Base-by-base conservation (phyloP, 2,113 vertebrate genomes). In the Heterochromis multidens region DNA sequence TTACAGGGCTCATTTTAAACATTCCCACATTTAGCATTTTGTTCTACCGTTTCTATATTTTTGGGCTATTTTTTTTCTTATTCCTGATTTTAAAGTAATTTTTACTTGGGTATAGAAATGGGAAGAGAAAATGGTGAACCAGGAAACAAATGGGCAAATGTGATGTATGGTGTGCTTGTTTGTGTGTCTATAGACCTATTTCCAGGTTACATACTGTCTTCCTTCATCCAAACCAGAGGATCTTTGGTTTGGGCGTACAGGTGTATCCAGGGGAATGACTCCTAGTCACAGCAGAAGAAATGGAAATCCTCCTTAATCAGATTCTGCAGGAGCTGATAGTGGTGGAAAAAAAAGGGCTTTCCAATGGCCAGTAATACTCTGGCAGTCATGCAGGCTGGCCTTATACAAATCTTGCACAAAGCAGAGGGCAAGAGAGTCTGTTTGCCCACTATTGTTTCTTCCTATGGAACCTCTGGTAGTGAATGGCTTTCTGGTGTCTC, bases 291-390 rank as follows among this genome's bases (percentile, higher is more conserved):
- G 83, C 54, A 65, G 27, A 80, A 82, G 77, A 77, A 80, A 70
- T 27, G 54, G 12, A 85, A 87, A 90, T 89, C 81, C 61, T 62
- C 83, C 63, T 35, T 82, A 80, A 92, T 92, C 88, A 89, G 88
- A 93, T 84, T 83, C 89, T 92, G 91, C 88, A 88, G 81, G 59
- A 4, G 72, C 79, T 80, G 88, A 88, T 87, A 83, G 72, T 1
- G 33, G 33, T 21, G 21, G 5, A 23, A 23, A 29, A 9, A 54
- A 40, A 46, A 65, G 76, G 37, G 77, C 31, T 59, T 83, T 80
- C 62, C 74, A 29, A 49, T 46, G 83, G 81, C 80, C 84, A 79
- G 62, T 6, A 57, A 58, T 65, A 46, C 58, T 58, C 60, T 93
- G 91, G 88, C 87, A 81, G 58, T 74, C 76, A 11, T 23, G 81